Percentiles rank a stretch among this genome's conserved stretches.
Conservation (phyloP, 2,113 vertebrate species). For the Chiloscyllium plagiosum region DNA sequence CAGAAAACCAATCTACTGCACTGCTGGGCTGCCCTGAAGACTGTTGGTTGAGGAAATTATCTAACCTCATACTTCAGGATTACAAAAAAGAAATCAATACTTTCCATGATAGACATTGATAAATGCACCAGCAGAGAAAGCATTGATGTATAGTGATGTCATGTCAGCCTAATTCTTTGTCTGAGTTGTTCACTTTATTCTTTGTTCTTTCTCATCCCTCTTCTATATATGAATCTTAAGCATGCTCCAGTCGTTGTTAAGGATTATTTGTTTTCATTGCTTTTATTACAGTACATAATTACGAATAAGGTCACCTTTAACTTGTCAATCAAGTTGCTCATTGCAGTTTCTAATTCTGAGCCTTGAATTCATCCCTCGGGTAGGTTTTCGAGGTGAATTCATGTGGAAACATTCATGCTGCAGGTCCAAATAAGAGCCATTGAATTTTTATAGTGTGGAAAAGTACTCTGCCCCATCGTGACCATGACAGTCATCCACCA, state of each 20-base stretch:
- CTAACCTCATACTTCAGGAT: slow-evolving; percentile 29
- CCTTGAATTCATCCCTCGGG: neutral
- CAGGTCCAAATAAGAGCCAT: neutral
- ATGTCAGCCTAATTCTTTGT: neutral
- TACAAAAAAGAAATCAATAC: slow-evolving; percentile 31
- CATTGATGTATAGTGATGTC: slow-evolving; percentile 23
- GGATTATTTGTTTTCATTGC: neutral
- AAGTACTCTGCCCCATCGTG: no score
- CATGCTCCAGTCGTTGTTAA: neutral
- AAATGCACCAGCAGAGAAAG: neutral
- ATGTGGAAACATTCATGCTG: neutral
- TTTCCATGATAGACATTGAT: slow-evolving; percentile 21
- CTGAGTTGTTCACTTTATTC: slow-evolving; percentile 26
- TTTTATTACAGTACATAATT: neutral
- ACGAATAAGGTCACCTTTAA: neutral
- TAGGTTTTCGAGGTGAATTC: neutral
- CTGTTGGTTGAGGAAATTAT: slow-evolving; percentile 29
- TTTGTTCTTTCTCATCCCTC: neutral
- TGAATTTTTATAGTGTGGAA: no score
- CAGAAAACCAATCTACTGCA: slow-evolving; percentile 32
- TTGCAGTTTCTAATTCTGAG: neutral
- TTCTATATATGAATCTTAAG: neutral
- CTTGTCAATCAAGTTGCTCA: neutral
- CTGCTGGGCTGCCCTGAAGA: neutral
- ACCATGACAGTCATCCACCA: no score